Percentiles rank a stretch among this genome's conserved stretches.
Evolutionary conservation across 2,888 invertebrate species (phyloP).

Genomic region (Nomada lathburiana): DNA sequence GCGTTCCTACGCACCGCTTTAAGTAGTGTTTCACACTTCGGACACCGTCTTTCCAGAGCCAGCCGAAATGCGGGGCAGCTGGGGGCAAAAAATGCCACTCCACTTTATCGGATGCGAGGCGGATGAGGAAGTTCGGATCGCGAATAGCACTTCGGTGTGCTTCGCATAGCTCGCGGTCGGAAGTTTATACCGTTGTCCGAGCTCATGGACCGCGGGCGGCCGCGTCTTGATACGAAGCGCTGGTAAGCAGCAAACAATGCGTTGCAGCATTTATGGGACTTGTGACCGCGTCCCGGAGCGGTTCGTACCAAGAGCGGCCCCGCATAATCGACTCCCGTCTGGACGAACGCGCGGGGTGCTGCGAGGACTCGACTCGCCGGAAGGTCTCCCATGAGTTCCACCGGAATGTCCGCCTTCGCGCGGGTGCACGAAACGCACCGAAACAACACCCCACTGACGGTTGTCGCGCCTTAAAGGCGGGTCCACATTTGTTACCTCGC

Average conservation of each 20-base stretch:
- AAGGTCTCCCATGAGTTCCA: conserved; percentile 3
- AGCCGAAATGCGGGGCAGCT: not conserved
- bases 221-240: conserved; percentile 40
- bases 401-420: not conserved
- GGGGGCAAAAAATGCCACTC: conserved; percentile 2
- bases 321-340: conserved; percentile 20
- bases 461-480: not conserved
- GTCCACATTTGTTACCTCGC: no score
- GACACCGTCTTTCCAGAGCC: conserved; percentile 11
- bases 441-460: not conserved
- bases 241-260: conserved; percentile 27
- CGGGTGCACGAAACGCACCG: not conserved
- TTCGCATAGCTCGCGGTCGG: not conserved
- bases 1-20: not conserved
- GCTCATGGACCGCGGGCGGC: conserved; percentile 23
- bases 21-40: conserved; percentile 30
- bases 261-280: not conserved
- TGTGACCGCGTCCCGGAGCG: not conserved
- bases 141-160: not conserved
- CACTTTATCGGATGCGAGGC: not conserved
- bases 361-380: no score
- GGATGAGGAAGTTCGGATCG: not conserved
- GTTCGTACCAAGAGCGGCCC: conserved; percentile 1
- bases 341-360: no score
- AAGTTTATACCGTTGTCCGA: conserved; percentile 53